Conservation (phyloP, 2,113 vertebrate species). For the Microcebus lehilahytsara region DNA sequence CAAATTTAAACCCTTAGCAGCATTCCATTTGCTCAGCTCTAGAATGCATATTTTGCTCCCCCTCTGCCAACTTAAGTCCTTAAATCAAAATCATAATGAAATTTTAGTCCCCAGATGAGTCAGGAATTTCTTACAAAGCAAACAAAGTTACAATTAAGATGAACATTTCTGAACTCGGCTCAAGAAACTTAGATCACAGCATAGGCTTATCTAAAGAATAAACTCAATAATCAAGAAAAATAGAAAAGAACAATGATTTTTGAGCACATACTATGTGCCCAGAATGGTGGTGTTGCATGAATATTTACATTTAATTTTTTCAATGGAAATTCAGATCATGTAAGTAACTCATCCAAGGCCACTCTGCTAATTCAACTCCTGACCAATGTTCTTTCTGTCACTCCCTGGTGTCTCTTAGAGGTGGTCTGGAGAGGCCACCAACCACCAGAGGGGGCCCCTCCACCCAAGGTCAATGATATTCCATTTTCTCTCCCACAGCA, state of each 20-base stretch:
- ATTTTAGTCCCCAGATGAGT: constrained; percentile 62
- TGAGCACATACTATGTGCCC: background rate
- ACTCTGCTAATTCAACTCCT: background rate
- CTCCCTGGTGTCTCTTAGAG: background rate
- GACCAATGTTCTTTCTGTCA: background rate
- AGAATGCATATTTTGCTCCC: constrained; percentile 55
- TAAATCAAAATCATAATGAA: constrained; percentile 78
- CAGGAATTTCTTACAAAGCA: constrained; percentile 65
- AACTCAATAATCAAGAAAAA: background rate
- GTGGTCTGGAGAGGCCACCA: background rate
- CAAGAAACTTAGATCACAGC: background rate
- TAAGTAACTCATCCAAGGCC: background rate
- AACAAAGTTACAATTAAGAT: constrained; percentile 76
- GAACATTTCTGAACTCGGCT: constrained; percentile 68
- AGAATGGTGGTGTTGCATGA: background rate
- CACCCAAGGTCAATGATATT: too few species aligned
- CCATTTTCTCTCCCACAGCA: background rate
- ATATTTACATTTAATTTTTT: background rate
- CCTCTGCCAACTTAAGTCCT: constrained; percentile 63
- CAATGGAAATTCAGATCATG: background rate
- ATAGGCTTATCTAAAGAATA: constrained; percentile 26
- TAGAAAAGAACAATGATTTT: background rate
- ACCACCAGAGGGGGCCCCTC: background rate
- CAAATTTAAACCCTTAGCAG: constrained; percentile 65
- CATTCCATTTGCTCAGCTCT: background rate